Evolutionary conservation across 53 echinoderm and acorn worm species (phyloP), one percentile per base, ranked within the genome.

Genomic region (Crossaster papposus): DNA sequence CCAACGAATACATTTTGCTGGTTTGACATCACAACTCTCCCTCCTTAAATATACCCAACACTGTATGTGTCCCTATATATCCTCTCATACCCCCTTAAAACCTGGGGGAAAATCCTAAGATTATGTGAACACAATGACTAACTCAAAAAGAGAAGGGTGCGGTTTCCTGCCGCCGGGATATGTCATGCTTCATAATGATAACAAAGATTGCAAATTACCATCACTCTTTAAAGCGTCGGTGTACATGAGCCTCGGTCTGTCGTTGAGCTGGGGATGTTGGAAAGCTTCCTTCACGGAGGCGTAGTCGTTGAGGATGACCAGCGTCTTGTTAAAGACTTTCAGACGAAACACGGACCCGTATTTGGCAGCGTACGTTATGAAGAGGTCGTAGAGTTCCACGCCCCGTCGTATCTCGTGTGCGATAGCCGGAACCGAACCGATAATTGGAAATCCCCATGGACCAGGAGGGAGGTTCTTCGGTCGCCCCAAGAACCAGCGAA

Each of bases 261-360:
- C 58, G 14, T 80, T 38, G 30, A 90, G 70, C 71, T 83, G 55
- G 17, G 82, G 82, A 63, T 90, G 70, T 9, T 18, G 29, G n/a
- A 90, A 90, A 17, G 83, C 90, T 74, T 90, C 90, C 52, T 76
- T 90, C 11, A 90, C 72, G 36, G 83, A 82, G 20, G 55, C 81
- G 77, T 72, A 90, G 77, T 90, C 82, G 38, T 90, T 90, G 38
- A 90, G 76, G 30, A 90, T 65, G 20, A 82, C 76, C 1, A 90
- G 51, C 0, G 83, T 53, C 62, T 55, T 82, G 71, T 77, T 77
- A 22, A 82, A 22, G 13, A 90, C 23, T 29, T 58, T 76, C 82
- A 90, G 44, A 37, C 75, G 82, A 37, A 90, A 82, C 26, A 82
- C 64, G 6, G 72, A 64, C 23, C 90, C 90, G 83, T 90, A 90